Base-by-base conservation (phyloP, 2,888 invertebrate species). In the Melinaea marsaeus region DNA sequence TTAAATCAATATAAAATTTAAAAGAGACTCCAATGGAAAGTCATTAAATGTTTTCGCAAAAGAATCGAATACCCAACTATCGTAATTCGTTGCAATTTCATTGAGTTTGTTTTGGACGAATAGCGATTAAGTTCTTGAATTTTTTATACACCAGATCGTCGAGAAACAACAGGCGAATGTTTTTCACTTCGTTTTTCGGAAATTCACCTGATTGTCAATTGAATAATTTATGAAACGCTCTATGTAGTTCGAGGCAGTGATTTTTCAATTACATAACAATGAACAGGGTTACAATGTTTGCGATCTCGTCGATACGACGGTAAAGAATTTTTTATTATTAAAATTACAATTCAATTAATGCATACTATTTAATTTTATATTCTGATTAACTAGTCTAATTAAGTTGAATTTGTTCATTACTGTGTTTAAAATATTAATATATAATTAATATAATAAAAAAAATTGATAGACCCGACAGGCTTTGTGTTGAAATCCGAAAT, bases 231-330 rank as follows among this genome's bases (percentile, higher is more conserved):
- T 80, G 67, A 69, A 69, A 61, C 64, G 70, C 72, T 71, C 78
- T 75, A 78, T 76, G 85, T 86, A 84, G 85, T 85, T 85, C 78
- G 81, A 79, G 79, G 77, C 76, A 76, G 72, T 78, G 80, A 88
- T 84, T 90, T 88, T 89, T 88, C 88, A 88, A 90, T 90, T 89
- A 90, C 82, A 80, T 81, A 79, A 86, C 86, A 88, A 88, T 86
- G 82, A 76, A 66, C 71, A 72, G 73, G 72, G 66, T 70, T 68
- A 66, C 70, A 72, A 72, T 81, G 79, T 81, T 77, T 76, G 71
- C 76, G 66, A 70, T 64, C 66, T 58, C 68, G 67, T 70, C 73
- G 68, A 72, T 66, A 74, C 75, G 74, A 74, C 42, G 72, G 67
- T 72, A 71, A 68, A 63, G 62, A 55, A 46, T 63, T 69, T 68